phyloP scores from a whole-genome alignment of 2,113 vertebrate species.

The Rhagologus leucostigma region DNA sequence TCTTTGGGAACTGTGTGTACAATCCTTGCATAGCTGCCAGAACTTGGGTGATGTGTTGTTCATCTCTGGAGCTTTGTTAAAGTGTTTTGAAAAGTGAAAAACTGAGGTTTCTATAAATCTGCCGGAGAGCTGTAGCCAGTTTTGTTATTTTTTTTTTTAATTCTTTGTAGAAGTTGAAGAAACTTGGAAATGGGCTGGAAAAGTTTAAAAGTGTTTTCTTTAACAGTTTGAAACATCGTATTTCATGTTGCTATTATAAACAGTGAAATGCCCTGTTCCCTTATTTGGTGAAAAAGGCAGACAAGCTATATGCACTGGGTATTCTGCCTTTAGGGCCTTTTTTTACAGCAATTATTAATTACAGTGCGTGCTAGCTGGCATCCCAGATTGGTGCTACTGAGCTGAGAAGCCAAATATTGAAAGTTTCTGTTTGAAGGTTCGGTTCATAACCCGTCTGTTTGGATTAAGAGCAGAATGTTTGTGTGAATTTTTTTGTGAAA shows the following conservation, averaged over 20 bases:
- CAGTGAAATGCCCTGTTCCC: slow-evolving; percentile 73
- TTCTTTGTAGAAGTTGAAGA: not conserved
- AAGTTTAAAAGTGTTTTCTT: slow-evolving; percentile 39
- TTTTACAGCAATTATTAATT: slow-evolving; percentile 62
- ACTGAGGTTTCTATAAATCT: slow-evolving; percentile 49
- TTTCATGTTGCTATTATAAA: slow-evolving; percentile 66
- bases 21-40: not conserved
- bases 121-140: not conserved
- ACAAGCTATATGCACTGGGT: slow-evolving; percentile 42
- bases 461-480: slow-evolving; percentile 26
- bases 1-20: not conserved
- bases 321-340: slow-evolving; percentile 45
- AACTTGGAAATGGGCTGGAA: slow-evolving; percentile 27
- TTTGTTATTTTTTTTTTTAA: not conserved
- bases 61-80: not conserved
- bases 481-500: slow-evolving; percentile 24
- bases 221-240: slow-evolving; percentile 52
- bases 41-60: not conserved
- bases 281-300: slow-evolving; percentile 76
- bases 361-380: slow-evolving; percentile 39
- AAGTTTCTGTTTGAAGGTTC: slow-evolving; percentile 56
- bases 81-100: slow-evolving; percentile 29
- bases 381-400: slow-evolving; percentile 57
- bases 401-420: slow-evolving; percentile 59
- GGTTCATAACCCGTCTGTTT: slow-evolving; percentile 44